Evolutionary conservation across 2,113 vertebrate genomes (phyloP), one percentile per base, ranked within the genome.

Genomic region (Psittacara wagleri): DNA sequence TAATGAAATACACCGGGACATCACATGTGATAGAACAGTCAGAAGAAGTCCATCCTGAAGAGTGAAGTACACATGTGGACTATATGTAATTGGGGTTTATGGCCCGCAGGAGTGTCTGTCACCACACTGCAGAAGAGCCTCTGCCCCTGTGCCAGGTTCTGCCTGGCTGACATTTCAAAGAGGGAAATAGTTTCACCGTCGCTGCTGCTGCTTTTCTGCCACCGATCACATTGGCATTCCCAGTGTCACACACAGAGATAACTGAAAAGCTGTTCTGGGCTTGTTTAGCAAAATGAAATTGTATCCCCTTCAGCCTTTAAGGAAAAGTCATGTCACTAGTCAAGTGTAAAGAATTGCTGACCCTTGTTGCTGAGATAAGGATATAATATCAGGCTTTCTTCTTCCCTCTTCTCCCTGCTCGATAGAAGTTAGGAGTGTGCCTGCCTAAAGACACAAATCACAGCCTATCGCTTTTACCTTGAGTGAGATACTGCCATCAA

Each of bases 231-330:
- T 84, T 86, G 73, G 2, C 61, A 72, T 93, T 85, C 74, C 69
- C 5, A 1, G 82, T 64, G 69, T 79, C 85, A 23, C n/a, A 7
- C 54, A 20, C 4, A 0, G 64, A 93, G 79, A 90, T 86, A 94
- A 93, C 66, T 22, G 28, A 64, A 69, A 81, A 69, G 75, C 88
- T 80, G 64, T 79, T 85, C 78, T 39, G 51, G 92, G 66, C 92
- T 87, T 78, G 88, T 90, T 94, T 94, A 93, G 88, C 85, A 54
- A 82, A 92, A 87, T 90, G 88, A 81, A 91, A 89, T 77, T 52
- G 76, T 87, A 91, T 94, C 90, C 89, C 55, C 62, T 66, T 70
- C 66, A 70, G 88, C 94, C 91, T 92, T 85, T 90, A 51, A 92
- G 85, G 77, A 48, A 69, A 69, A 83, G 79, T 44, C 81, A 8